Conservation (phyloP, 2,113 vertebrate species). For the Synchiropus splendidus region DNA sequence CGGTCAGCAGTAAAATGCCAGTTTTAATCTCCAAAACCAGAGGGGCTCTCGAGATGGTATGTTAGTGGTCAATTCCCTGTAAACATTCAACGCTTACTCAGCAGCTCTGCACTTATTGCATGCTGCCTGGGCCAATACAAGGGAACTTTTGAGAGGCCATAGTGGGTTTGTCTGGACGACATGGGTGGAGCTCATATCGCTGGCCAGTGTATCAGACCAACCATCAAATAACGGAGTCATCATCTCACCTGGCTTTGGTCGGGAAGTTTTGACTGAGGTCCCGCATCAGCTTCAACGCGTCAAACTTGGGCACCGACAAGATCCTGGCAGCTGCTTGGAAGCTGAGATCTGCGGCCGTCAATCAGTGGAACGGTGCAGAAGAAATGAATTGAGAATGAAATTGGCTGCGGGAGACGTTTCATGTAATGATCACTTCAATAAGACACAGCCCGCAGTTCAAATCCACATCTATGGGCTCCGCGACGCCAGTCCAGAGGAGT, state of each 20-base stretch:
- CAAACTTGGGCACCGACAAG: constrained; percentile 77
- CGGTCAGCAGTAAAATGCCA: constrained; percentile 50
- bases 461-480: too few relatives aligned
- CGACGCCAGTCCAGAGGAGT: too few relatives aligned
- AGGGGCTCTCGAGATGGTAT: constrained; percentile 42
- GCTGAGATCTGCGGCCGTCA: constrained; percentile 76
- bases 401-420: background rate
- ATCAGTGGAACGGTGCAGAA: constrained; percentile 4
- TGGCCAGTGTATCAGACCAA: too few relatives aligned
- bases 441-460: background rate
- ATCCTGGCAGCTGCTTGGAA: constrained; percentile 88
- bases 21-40: constrained; percentile 63
- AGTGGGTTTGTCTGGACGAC: background rate
- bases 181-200: constrained; percentile 1
- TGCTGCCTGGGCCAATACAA: constrained; percentile 31
- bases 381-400: background rate
- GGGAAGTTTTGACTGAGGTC: constrained; percentile 95
- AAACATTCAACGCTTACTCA: constrained; percentile 54
- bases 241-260: constrained; percentile 82
- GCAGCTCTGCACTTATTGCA: constrained; percentile 47
- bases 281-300: constrained; percentile 83
- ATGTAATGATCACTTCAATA: background rate
- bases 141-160: constrained; percentile 10
- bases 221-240: background rate
- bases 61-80: constrained; percentile 52